Percentiles rank a stretch among this genome's conserved stretches.
Conservation (phyloP, 2,888 invertebrate genomes). For the Epirrhoe alternata region DNA sequence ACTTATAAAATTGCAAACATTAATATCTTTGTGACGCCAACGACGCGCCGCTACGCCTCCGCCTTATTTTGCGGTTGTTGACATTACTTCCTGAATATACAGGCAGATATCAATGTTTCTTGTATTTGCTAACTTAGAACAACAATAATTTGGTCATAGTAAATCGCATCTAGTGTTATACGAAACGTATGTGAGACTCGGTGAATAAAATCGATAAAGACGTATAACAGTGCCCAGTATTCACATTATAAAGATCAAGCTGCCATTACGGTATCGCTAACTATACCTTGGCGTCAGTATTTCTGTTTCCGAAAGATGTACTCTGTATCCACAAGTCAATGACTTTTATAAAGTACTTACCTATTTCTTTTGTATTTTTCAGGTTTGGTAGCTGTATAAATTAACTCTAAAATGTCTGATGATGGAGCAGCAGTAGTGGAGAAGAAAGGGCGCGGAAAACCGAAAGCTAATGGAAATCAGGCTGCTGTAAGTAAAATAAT, state of each 20-base stretch:
- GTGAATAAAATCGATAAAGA: slow-evolving; percentile 17
- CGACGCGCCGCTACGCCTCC: slow-evolving; percentile 35
- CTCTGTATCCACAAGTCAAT: not conserved
- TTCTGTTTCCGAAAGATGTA: not conserved
- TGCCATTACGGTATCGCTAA: slow-evolving; percentile 18
- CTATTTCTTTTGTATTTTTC: slow-evolving; percentile 41
- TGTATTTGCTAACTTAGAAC: not conserved
- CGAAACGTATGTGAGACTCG: not conserved
- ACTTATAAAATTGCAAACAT: slow-evolving; percentile 16
- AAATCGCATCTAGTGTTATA: not conserved
- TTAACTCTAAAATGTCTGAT: slow-evolving; percentile 77
- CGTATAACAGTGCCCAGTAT: slow-evolving; percentile 12
- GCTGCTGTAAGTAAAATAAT: slow-evolving; percentile 46
- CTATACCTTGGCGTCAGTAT: slow-evolving; percentile 7
- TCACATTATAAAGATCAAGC: slow-evolving; percentile 1
- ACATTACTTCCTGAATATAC: slow-evolving; percentile 53
- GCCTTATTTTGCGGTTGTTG: slow-evolving; percentile 58
- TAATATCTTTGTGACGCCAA: slow-evolving; percentile 26
- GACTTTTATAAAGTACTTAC: not conserved
- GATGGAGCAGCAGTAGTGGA: slow-evolving; percentile 81
- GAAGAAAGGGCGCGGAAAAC: slow-evolving; percentile 83
- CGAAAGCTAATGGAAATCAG: slow-evolving; percentile 82
- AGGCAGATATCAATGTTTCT: slow-evolving; percentile 40
- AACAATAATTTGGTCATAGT: not conserved
- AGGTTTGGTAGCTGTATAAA: slow-evolving; percentile 56